Conservation (phyloP, 2,797 vertebrate species). For the Microcaecilia unicolor region DNA sequence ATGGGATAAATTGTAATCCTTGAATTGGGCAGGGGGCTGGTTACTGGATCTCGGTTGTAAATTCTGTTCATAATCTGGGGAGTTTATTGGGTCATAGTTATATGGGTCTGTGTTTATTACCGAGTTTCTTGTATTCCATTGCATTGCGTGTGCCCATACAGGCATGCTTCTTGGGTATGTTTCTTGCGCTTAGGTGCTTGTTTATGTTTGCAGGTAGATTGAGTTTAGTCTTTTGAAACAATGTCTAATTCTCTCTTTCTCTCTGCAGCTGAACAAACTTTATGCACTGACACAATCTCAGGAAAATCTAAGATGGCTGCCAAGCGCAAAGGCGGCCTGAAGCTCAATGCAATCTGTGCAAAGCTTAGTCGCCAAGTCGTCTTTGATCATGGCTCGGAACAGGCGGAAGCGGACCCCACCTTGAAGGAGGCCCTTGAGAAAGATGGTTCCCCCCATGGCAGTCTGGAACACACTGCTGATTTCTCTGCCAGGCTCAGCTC, state of each 20-base stretch:
- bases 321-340: conserved; percentile 99
- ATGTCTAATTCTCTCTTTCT: neutral
- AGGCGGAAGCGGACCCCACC: conserved; percentile 50
- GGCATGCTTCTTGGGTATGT: too few relatives aligned
- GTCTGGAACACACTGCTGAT: conserved; percentile 37
- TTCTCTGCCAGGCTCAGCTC: conserved; percentile 60
- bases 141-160: too few relatives aligned
- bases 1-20: too few relatives aligned
- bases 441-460: conserved; percentile 64
- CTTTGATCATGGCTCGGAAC: conserved; percentile 77
- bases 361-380: conserved; percentile 98
- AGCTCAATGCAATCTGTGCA: conserved; percentile 98
- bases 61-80: too few relatives aligned
- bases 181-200: neutral
- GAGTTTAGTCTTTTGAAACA: conserved; percentile 2
- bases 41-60: too few relatives aligned
- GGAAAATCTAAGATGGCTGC: conserved; percentile 96
- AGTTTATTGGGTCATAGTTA: too few relatives aligned
- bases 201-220: neutral
- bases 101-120: too few relatives aligned
- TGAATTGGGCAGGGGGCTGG: too few relatives aligned
- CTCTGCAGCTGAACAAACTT: conserved; percentile 83
- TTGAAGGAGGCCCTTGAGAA: conserved; percentile 61
- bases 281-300: conserved; percentile 93
- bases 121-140: too few relatives aligned